Evolutionary conservation across 2,888 invertebrate genomes (phyloP).

Genomic region (Polydesmus complanatus): DNA sequence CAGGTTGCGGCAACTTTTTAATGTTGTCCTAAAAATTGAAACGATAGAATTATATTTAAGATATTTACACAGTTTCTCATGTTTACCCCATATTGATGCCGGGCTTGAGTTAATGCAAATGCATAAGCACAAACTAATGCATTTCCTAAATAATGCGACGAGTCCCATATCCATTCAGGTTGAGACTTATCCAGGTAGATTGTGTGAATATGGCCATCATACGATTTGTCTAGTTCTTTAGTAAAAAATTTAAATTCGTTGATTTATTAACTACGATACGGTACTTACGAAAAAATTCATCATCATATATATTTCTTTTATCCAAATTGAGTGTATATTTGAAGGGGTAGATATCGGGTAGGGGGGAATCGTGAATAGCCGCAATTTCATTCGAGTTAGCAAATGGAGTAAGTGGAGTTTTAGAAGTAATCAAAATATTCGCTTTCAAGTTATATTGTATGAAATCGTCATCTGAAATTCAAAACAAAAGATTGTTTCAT

Average conservation of each 20-base stretch:
- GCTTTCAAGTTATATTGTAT: constrained; percentile 1
- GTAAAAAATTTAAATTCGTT: not conserved
- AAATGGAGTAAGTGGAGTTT: constrained; percentile 44
- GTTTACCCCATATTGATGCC: constrained; percentile 53
- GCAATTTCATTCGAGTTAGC: constrained; percentile 34
- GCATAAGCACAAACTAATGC: no score
- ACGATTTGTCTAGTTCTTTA: not conserved
- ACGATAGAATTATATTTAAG: no score
- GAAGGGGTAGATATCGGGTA: constrained; percentile 63
- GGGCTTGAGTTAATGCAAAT: constrained; percentile 61
- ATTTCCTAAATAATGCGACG: no score
- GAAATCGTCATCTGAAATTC: constrained; percentile 2
- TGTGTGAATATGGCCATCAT: constrained; percentile 70
- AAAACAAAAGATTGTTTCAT: not conserved
- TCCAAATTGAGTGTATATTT: constrained; percentile 53
- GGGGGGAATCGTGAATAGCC: constrained; percentile 38
- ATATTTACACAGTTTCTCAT: not conserved
- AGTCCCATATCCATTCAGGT: no score
- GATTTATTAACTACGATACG: not conserved
- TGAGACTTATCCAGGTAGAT: constrained; percentile 45
- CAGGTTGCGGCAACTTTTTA: constrained; percentile 54
- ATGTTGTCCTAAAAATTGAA: constrained; percentile 42
- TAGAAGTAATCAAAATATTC: constrained; percentile 18
- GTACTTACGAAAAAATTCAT: constrained; percentile 57
- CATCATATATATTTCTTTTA: constrained; percentile 47